These are phyloP conservation scores for Sparidentex hasta DNA, from an alignment of 2,797 vertebrate genomes.

Conservation along the genomic window DNA sequence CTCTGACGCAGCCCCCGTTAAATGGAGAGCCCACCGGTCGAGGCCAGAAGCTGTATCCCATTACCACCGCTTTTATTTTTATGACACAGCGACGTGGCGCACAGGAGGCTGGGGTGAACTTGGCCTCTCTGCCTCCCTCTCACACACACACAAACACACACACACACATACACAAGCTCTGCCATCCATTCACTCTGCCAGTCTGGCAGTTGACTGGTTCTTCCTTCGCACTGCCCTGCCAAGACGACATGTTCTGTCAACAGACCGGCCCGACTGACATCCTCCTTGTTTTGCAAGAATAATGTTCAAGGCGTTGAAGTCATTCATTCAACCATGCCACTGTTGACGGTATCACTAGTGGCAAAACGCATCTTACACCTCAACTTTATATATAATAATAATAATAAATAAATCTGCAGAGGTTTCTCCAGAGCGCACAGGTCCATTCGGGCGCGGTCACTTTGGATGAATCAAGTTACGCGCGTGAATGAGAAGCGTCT, in stretches of 20 bases:
- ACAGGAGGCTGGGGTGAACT: conserved; percentile 68
- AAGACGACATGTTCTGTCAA: conserved; percentile 66
- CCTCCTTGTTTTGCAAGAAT: conserved; percentile 29
- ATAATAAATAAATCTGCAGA: background rate
- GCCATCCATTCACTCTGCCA: conserved; percentile 34
- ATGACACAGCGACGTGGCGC: conserved; percentile 66
- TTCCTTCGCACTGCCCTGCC: conserved; percentile 63
- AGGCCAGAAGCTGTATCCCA: conserved; percentile 76
- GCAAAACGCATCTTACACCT: background rate
- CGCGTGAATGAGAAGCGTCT: conserved; percentile 39
- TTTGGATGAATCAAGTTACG: conserved; percentile 30
- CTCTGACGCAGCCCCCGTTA: conserved; percentile 66
- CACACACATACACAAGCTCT: conserved; percentile 1
- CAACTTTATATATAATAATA: background rate
- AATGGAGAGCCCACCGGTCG: conserved; percentile 66
- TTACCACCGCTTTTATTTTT: conserved; percentile 83
- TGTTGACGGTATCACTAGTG: background rate
- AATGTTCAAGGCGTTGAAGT: conserved; percentile 10
- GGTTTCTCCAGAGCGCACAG: conserved; percentile 4
- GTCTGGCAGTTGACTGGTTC: conserved; percentile 48
- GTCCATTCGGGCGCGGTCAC: conserved; percentile 18
- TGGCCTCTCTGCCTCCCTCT: conserved; percentile 48
- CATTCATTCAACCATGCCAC: background rate
- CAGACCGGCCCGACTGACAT: conserved; percentile 46
- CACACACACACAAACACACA: background rate